Percentiles rank a stretch among this genome's conserved stretches.
These are phyloP conservation scores for Yponomeuta sedellus DNA, from an alignment of 2,888 invertebrate genomes.

Conservation along the genomic window DNA sequence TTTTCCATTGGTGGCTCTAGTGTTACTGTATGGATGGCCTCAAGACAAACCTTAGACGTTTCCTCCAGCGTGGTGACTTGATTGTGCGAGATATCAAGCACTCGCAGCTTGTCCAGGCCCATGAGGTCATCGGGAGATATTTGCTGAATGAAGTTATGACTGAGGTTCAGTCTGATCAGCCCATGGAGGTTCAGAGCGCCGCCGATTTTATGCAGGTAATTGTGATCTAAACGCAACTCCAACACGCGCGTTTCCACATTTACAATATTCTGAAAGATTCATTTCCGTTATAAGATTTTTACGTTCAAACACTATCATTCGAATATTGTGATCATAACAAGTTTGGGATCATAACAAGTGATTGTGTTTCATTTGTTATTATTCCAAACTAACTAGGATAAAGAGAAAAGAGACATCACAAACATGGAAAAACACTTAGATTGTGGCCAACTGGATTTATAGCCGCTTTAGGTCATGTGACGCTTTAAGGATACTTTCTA, in stretches of 20 bases:
- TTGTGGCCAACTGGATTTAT: too few species aligned
- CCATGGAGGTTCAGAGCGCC: conserved; percentile 86
- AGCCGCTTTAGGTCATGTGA: too few species aligned
- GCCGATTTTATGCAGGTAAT: conserved; percentile 81
- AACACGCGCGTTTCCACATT: conserved; percentile 84
- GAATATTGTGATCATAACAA: too few species aligned
- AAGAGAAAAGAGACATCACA: too few species aligned
- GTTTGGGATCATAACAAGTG: too few species aligned
- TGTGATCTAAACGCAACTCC: conserved; percentile 85
- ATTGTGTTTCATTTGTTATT: too few species aligned
- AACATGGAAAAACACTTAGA: too few species aligned
- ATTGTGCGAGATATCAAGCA: conserved; percentile 87
- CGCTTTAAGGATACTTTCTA: too few species aligned
- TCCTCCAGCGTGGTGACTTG: conserved; percentile 85
- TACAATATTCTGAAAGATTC: conserved; percentile 80
- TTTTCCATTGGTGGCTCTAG: too few species aligned
- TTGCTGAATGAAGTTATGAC: conserved; percentile 83
- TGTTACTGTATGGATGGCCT: background rate
- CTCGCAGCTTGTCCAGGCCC: conserved; percentile 83
- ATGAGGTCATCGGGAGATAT: conserved; percentile 87
- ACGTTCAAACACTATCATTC: too few species aligned
- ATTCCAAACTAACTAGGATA: too few species aligned
- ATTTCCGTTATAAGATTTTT: background rate
- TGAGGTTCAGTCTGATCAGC: conserved; percentile 82
- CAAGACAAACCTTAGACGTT: conserved; percentile 83